Evolutionary conservation across 2,113 vertebrate genomes (phyloP), one percentile per base, ranked within the genome.

Genomic region (Chloebia gouldiae): DNA sequence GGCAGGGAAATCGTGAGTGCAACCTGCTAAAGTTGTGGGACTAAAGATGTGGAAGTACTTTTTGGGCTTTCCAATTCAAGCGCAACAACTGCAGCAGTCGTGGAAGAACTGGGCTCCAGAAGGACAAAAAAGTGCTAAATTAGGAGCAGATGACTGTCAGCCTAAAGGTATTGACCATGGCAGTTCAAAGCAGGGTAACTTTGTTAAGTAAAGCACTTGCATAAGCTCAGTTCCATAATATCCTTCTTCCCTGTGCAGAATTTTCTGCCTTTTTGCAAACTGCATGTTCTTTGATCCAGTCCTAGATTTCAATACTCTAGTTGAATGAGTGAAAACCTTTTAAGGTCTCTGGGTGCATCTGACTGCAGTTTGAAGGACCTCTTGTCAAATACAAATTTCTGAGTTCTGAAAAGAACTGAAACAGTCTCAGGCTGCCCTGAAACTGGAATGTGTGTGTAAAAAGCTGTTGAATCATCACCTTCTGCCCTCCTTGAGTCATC

Each of bases 391-490:
- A 40, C 3, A 82, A 91, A 22, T 23, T 42, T 79, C 45, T 92
- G 57, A 80, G 69, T 42, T 89, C 53, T 89, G 65, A 92, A 84
- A 91, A 61, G 53, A 95, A 21, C 23, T 85, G 65, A 89, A 93
- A 89, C 49, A 91, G 91, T 95, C 94, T 85, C 78, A 57, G 86
- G 95, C 82, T 92, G 42, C 72, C 80, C 63, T 4, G 1, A 90
- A 80, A 89, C 73, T n/a, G 42, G n/a, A 81, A 76, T 53, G 14
- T 69, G 57, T 50, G 18, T 71, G 60, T 61, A 61, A 96, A 93
- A 94, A 88, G 78, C 53, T 76, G 81, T 81, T 9, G 14, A 81
- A 68, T 69, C 57, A 61, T 80, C 89, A 95, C 93, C 92, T 93
- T 93, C 72, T 61, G 28, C 45, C 65, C 86, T 83, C 31, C 42